Evolutionary conservation across 2,888 invertebrate genomes (phyloP), one percentile per base, ranked within the genome.

Genomic region (Myopa testacea): DNA sequence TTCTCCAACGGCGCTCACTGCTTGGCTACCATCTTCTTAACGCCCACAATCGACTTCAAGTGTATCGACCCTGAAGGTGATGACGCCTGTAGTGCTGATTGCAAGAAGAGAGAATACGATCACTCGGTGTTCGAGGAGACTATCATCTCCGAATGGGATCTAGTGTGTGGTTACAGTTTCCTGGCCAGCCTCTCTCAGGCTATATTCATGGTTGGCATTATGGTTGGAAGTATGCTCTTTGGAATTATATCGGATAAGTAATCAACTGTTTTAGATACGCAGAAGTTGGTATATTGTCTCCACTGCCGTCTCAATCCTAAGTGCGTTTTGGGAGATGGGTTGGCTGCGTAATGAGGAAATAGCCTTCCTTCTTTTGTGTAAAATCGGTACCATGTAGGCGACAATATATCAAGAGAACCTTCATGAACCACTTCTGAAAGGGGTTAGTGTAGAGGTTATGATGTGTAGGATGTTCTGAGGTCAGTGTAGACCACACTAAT

Each of bases 1-100:
- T 94, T 95, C 84, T 94, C 95, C 0, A 93, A 94, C 0, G 95
- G 94, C 0, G 95, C 95, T 94, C 94, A 95, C 85, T 94, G 95
- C 84, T 91, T 95, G 86, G 94, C 93, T 80, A 94, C 95, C 80
- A 93, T 95, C 78, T 95, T 95, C 85, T 91, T 95, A 80, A 94
- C 94, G 7, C 94, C 95, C 0, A 92, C 93, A 0, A 91, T 92
- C 75, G 89, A 91, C 26, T 92, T 91, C 83, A 91, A 90, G 34
- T 93, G 93, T 84, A 84, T 84, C 4, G 50, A n/a, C 70, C 85
- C 83, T 5, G 75, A 84, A 50, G 78, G 78, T 0, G 90, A 91
- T 3, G 86, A 88, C 55, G 82, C 85, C 0, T 94, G 94, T 83
- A 86, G 89, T 1, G 82, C 84, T 0, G 91, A 92, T 60, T 94